These are phyloP conservation scores for Solen grandis DNA, from an alignment of 1,140 invertebrate species.

Conservation along the genomic window DNA sequence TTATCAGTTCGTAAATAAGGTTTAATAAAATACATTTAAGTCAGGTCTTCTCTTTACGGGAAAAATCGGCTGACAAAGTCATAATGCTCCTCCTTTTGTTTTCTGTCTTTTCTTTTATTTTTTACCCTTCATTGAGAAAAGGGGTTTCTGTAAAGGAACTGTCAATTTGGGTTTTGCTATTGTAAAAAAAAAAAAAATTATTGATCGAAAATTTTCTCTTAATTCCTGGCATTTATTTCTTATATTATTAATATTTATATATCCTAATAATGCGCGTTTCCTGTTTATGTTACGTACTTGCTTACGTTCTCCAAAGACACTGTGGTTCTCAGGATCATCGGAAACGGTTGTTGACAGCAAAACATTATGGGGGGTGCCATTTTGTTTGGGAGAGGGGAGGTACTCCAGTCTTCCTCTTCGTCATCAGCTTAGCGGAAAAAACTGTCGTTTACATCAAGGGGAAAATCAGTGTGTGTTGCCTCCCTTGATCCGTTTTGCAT, in stretches of 20 bases:
- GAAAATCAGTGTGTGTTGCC: no score
- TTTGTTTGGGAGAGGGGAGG: no score
- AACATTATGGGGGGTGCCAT: no score
- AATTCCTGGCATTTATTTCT: conserved; percentile 24
- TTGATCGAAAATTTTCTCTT: not conserved
- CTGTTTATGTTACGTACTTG: not conserved
- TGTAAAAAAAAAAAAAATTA: not conserved
- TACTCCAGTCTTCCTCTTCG: no score
- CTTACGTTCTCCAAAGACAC: no score
- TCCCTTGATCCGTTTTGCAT: no score
- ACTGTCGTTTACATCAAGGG: no score
- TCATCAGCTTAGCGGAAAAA: no score
- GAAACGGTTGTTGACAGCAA: no score
- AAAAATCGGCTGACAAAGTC: not conserved
- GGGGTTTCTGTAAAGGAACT: not conserved
- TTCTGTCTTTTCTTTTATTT: not conserved
- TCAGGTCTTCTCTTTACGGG: not conserved
- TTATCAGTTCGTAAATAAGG: not conserved
- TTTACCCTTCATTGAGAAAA: conserved; percentile 3
- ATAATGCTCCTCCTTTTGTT: not conserved
- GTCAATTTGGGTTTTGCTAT: conserved; percentile 8
- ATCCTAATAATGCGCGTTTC: not conserved
- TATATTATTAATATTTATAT: conserved; percentile 13
- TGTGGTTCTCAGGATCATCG: no score
- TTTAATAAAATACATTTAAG: not conserved